Base-by-base conservation (phyloP, 2,797 vertebrate genomes). In the Channallabes apus region DNA sequence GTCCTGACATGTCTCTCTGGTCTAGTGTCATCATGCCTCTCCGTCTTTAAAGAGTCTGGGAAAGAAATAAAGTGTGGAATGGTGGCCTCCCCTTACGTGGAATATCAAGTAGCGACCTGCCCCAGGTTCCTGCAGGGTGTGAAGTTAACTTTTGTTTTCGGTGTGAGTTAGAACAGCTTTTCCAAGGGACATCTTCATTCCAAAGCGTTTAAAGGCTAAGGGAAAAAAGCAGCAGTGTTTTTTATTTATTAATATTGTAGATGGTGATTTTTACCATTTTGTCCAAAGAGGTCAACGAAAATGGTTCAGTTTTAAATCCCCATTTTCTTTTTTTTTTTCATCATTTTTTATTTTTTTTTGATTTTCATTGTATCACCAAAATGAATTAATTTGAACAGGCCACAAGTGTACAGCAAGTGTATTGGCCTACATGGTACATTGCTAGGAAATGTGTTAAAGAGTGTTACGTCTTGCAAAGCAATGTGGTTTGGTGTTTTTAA, bases 241-340 rank as follows among this genome's bases (percentile, higher is more conserved):
- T 54, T 72, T 65, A 62, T 80, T 79, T 68, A 68, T 67, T 81
- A 92, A 93, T 93, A 88, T 93, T 92, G 92, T 86, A 89, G 90
- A 92, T 91, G 89, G 86, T 91, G 90, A 90, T 91, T 86, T 86
- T 86, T 92, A 91, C 91, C 92, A 93, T 94, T 91, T 91, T 94
- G 90, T 94, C 94, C 95, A 96, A 95, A 95, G 94, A 95, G 92
- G 92, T 94, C 91, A 93, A 92, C 91, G 91, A 87, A 93, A 93
- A 92, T 88, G 89, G 91, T 92, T 94, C 89, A 89, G 90, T 67
- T 89, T 90, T 92, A 54, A 83, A 78, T 81, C 75, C 20, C 91
- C 87, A 90, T 91, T 88, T 64, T 85, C 90, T 46, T 77, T 14
- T 27, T 62, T 24, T 56, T 73, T 32, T n/a, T n/a, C n/a, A n/a